Base-by-base conservation (phyloP, 1,140 invertebrate genomes). In the Drosophila gunungcola region DNA sequence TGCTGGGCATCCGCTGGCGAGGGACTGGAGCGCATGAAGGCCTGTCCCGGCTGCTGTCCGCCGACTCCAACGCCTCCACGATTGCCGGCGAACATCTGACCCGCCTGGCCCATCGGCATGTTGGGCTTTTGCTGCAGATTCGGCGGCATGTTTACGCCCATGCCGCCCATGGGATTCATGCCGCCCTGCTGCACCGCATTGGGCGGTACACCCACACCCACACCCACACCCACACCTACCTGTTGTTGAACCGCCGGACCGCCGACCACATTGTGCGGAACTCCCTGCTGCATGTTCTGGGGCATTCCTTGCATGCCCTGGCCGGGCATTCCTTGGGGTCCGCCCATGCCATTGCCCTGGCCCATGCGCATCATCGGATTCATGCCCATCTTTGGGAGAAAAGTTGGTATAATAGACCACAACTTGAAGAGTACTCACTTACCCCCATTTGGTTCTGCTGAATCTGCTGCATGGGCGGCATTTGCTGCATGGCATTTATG, bases 11-110 rank as follows among this genome's bases (percentile, higher is more conserved):
- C 85, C 2, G 85, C 86, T 27, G 92, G 93, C 12, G 89, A 91
- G 11, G 94, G 94, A 65, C 94, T 95, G 64, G 94, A 94, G 9
- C 94, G 82, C 65, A 95, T 90, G 76, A 94, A 95, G 46, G 94
- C 75, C 46, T 75, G 80, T 12, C 73, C 93, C 7, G 85, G 83
- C 46, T 83, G 83, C 32, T 69, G 72, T 0, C 63, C 84, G 3
- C 75, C 88, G 5, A 64, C 81, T 21, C 56, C 56, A 1, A 89
- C 77, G 1, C 82, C 77, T 1, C 79, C 78, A 0, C 82, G 78
- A 75, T 85, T 86, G 5, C 53, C 84, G 11, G 74, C 48, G 53
- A 91, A 92, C 80, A 91, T 91, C 54, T 92, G 84, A 1, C 67
- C 73, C 4, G 56, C 62, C 39, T 91, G 91, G 0, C 75, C 76